Percentiles rank a stretch among this genome's conserved stretches.
phyloP scores from a whole-genome alignment of 2,888 invertebrate species.

The Agapostemon virescens region DNA sequence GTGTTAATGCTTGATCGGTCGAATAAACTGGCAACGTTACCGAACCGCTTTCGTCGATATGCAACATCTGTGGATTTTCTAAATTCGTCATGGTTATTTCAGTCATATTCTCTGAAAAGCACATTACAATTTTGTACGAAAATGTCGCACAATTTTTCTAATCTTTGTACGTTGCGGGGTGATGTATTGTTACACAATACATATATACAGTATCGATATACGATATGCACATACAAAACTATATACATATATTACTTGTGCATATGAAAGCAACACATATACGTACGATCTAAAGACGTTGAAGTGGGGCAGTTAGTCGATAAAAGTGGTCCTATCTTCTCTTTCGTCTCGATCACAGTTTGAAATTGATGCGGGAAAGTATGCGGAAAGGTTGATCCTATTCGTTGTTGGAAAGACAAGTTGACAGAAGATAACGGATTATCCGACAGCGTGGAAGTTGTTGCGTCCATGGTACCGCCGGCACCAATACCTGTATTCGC shows the following conservation, averaged over 20 bases:
- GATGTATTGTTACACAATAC: not conserved
- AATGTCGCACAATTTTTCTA: not conserved
- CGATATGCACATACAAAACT: not conserved
- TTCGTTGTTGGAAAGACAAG: constrained; percentile 70
- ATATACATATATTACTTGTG: too few relatives aligned
- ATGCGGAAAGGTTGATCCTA: constrained; percentile 68
- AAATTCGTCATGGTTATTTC: constrained; percentile 66
- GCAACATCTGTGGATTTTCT: constrained; percentile 75
- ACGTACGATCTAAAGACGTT: constrained; percentile 65
- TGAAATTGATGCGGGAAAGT: constrained; percentile 71
- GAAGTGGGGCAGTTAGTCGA: constrained; percentile 45
- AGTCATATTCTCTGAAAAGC: constrained; percentile 67
- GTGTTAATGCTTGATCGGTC: constrained; percentile 77
- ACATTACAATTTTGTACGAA: not conserved
- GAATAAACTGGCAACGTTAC: constrained; percentile 77
- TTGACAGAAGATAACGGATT: constrained; percentile 63
- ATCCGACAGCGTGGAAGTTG: constrained; percentile 57
- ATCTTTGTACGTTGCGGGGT: not conserved
- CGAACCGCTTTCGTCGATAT: constrained; percentile 78
- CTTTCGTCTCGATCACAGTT: constrained; percentile 64
- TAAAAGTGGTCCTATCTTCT: constrained; percentile 61
- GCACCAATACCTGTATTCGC: not conserved
- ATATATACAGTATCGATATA: not conserved
- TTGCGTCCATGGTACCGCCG: constrained; percentile 13
- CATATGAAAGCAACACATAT: not conserved